Percentiles rank a stretch among this genome's conserved stretches.
phyloP scores from a whole-genome alignment of 2,888 invertebrate genomes.

The Drosophila cognata region DNA sequence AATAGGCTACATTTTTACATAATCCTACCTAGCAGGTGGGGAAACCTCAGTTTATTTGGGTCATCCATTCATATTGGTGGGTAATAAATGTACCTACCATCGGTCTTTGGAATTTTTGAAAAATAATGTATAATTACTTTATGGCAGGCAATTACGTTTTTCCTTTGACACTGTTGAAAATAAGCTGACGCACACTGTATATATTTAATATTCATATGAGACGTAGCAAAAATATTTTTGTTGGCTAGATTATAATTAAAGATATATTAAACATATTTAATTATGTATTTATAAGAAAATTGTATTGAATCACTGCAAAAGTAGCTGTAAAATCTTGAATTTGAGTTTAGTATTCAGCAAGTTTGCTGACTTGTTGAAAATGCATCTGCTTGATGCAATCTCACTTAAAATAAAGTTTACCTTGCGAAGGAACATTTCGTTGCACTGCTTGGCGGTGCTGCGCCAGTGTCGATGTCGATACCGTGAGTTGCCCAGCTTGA shows the following conservation, averaged over 20 bases:
- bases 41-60: too few species aligned
- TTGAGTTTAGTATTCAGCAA: neutral
- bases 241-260: neutral
- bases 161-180: too few species aligned
- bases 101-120: too few species aligned
- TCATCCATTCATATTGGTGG: too few species aligned
- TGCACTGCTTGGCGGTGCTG: constrained; percentile 93
- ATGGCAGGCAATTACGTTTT: too few species aligned
- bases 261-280: neutral
- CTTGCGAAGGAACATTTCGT: constrained; percentile 94
- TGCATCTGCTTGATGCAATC: neutral
- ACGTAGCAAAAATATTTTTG: neutral
- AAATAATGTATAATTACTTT: too few species aligned
- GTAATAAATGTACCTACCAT: too few species aligned
- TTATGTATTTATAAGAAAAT: neutral
- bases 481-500: constrained; percentile 89
- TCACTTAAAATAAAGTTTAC: constrained; percentile 85
- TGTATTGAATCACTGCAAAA: neutral
- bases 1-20: too few species aligned
- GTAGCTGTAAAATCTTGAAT: neutral
- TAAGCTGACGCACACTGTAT: too few species aligned
- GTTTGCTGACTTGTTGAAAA: neutral
- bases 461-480: constrained; percentile 94
- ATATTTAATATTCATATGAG: neutral
- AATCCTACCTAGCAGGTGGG: too few species aligned